Percentiles rank a stretch among this genome's conserved stretches.
Evolutionary conservation across 1,140 invertebrate genomes (phyloP).

Genomic region (Limonius californicus): DNA sequence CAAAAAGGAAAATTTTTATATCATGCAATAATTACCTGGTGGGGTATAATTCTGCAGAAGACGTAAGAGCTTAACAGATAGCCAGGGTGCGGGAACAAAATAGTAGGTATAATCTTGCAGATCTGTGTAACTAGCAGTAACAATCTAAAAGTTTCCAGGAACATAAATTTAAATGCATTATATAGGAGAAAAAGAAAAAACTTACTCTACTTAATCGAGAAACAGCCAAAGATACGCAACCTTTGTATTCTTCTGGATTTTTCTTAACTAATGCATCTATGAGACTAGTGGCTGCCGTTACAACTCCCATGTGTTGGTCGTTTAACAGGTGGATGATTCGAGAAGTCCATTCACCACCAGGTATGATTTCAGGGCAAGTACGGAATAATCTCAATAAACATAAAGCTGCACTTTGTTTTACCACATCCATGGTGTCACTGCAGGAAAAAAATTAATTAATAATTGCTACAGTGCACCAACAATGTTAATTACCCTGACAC

Average conservation of each 20-base stretch:
- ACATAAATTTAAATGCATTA: constrained; percentile 13
- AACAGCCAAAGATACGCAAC: constrained; percentile 96
- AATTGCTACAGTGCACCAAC: constrained; percentile 1
- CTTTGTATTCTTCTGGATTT: constrained; percentile 99
- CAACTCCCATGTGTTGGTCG: constrained; percentile 99
- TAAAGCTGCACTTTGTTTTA: constrained; percentile 98
- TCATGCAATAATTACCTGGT: constrained; percentile 64
- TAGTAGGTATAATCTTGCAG: constrained; percentile 99
- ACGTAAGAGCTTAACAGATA: constrained; percentile 95
- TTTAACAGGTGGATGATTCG: constrained; percentile 98
- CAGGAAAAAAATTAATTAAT: not conserved
- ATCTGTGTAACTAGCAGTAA: constrained; percentile 96
- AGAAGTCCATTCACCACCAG: constrained; percentile 97
- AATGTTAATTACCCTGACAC: constrained; percentile 98
- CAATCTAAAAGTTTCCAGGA: constrained; percentile 64
- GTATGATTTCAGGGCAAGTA: constrained; percentile 91
- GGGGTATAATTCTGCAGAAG: constrained; percentile 98
- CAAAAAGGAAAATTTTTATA: no score
- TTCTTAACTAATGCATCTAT: constrained; percentile 98
- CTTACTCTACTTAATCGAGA: constrained; percentile 89
- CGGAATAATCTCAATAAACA: constrained; percentile 92
- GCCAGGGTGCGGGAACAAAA: constrained; percentile 99
- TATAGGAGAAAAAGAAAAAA: not conserved
- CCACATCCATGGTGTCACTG: constrained; percentile 98
- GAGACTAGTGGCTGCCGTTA: constrained; percentile 95